Conservation (phyloP, 2,888 invertebrate genomes). For the Sinohyriopsis cumingii region DNA sequence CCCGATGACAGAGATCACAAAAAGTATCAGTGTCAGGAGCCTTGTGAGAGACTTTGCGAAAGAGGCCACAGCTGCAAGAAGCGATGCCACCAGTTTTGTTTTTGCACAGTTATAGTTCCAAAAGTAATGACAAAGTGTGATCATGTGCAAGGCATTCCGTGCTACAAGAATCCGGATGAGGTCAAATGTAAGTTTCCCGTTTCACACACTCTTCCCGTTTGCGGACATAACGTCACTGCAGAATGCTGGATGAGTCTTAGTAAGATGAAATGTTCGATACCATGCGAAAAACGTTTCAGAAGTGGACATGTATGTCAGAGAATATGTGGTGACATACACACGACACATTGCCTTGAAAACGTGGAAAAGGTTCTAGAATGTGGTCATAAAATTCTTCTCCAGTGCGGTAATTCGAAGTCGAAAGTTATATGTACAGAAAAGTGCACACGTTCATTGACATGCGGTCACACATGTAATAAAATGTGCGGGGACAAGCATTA, state of each 20-base stretch:
- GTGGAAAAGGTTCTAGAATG: conserved; percentile 38
- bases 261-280: neutral
- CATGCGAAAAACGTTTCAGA: neutral
- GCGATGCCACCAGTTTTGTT: conserved; percentile 73
- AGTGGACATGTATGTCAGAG: conserved; percentile 5
- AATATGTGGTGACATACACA: neutral
- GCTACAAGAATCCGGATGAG: conserved; percentile 38
- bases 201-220: too few species aligned
- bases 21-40: conserved; percentile 61
- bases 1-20: conserved; percentile 71
- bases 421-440: conserved; percentile 26
- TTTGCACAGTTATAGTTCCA: conserved; percentile 43
- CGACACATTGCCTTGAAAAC: neutral
- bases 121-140: conserved; percentile 55
- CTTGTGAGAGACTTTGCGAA: conserved; percentile 35
- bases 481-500: conserved; percentile 6
- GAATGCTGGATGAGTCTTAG: too few species aligned
- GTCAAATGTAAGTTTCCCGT: conserved; percentile 46
- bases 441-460: conserved; percentile 37
- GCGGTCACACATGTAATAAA: conserved; percentile 31
- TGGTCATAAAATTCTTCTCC: conserved; percentile 10
- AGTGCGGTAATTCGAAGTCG: conserved; percentile 8
- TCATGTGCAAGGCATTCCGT: conserved; percentile 58
- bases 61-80: conserved; percentile 58
- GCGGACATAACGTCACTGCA: too few species aligned